phyloP scores from a whole-genome alignment of 64 coral and sea anemone species.

The Pocillopora damicornis region DNA sequence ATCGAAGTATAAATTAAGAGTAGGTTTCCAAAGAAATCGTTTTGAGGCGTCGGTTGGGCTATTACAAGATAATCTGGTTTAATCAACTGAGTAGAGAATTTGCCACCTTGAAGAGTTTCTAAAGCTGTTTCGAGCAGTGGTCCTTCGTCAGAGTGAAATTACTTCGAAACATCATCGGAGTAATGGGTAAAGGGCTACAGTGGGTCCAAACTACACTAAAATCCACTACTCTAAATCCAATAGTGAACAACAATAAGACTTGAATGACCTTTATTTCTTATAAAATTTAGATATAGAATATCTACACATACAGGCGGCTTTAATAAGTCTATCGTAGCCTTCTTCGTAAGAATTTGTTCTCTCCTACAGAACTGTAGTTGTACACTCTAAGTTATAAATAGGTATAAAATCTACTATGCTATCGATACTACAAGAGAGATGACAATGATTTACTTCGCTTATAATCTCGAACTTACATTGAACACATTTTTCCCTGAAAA shows the following conservation, averaged over 20 bases:
- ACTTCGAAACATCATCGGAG: background rate
- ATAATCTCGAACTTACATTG: background rate
- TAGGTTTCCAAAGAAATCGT: too few relatives aligned
- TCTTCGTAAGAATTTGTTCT: conserved; percentile 52
- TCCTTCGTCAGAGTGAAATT: too few relatives aligned
- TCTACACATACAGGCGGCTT: conserved; percentile 47
- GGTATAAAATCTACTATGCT: conserved; percentile 44
- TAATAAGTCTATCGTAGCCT: conserved; percentile 41
- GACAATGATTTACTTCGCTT: background rate
- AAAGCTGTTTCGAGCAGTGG: too few relatives aligned
- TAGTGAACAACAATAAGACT: background rate
- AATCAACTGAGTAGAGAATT: too few relatives aligned
- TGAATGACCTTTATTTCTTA: conserved; percentile 25
- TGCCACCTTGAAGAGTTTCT: too few relatives aligned
- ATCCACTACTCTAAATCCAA: background rate
- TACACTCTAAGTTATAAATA: conserved; percentile 40
- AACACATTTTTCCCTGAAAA: background rate
- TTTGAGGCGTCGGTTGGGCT: too few relatives aligned
- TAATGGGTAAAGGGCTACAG: background rate
- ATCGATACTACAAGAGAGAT: background rate
- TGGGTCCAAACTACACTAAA: background rate
- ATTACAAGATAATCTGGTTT: too few relatives aligned
- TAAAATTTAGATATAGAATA: conserved; percentile 55
- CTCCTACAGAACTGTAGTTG: conserved; percentile 31
- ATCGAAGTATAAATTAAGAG: too few relatives aligned